Percentiles rank a stretch among this genome's conserved stretches.
phyloP scores from a whole-genome alignment of 2,888 invertebrate genomes.

The Dicyrtomina minuta region DNA sequence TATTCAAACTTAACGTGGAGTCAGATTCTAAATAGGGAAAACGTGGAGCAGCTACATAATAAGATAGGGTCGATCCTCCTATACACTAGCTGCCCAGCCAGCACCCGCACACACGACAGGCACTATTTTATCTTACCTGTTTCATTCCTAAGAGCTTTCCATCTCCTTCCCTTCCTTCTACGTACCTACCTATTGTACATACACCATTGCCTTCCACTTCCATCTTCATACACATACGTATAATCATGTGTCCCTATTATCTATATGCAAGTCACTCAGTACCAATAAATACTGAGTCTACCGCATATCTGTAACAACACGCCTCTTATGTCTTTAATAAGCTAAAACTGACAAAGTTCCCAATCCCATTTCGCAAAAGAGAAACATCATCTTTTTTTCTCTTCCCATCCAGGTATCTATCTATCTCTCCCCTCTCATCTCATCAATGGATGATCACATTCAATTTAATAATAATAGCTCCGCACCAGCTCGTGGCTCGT shows the following conservation, averaged over 20 bases:
- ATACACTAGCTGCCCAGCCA: conserved; percentile 1
- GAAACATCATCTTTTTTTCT: conserved; percentile 28
- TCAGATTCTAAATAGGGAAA: neutral
- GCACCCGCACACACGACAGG: conserved; percentile 15
- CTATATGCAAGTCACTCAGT: neutral
- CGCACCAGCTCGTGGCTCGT: conserved; percentile 28
- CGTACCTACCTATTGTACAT: conserved; percentile 2
- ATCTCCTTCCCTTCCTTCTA: neutral
- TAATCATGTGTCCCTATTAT: neutral
- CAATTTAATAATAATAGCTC: conserved; percentile 28
- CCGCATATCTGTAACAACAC: too few species aligned
- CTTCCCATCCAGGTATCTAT: conserved; percentile 13
- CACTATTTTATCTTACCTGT: conserved; percentile 18
- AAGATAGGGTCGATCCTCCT: conserved; percentile 6
- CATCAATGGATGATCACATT: conserved; percentile 35
- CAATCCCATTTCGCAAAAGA: conserved; percentile 28
- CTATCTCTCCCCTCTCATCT: conserved; percentile 32
- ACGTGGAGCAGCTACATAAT: neutral
- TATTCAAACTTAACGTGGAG: neutral
- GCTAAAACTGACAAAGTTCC: neutral
- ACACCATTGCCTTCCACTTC: neutral
- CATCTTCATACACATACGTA: neutral
- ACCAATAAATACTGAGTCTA: too few species aligned
- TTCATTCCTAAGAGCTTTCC: conserved; percentile 11
- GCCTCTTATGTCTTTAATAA: neutral